Evolutionary conservation across 30 jellyfish, hydroid and myxozoan genomes (phyloP).

Genomic region (Pelagia noctiluca): DNA sequence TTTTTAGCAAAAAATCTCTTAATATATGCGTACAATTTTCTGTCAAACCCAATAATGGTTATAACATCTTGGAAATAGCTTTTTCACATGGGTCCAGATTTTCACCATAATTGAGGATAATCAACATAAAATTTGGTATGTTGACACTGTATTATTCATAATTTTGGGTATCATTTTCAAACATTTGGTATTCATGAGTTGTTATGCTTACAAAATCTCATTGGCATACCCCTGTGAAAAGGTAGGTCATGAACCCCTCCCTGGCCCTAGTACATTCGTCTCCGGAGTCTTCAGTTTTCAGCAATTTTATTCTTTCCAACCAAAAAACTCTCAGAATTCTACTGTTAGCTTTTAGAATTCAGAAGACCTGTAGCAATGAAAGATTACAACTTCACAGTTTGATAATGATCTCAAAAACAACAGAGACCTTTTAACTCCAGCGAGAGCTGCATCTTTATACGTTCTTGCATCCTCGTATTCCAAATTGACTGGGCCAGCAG

Average conservation of each 20-base stretch:
- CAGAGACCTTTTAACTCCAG: slow-evolving; percentile 77
- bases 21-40: not conserved
- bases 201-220: no score
- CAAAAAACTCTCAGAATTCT: not conserved
- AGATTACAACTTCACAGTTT: not conserved
- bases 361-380: not conserved
- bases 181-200: no score
- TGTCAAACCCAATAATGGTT: no score
- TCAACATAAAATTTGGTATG: no score
- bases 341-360: not conserved
- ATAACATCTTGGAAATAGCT: no score
- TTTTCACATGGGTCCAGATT: no score
- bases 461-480: slow-evolving; percentile 95
- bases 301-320: not conserved
- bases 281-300: not conserved
- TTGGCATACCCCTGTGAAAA: no score
- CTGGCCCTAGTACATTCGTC: not conserved
- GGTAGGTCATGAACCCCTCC: not conserved
- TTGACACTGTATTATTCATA: no score
- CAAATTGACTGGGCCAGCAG: slow-evolving; percentile 94
- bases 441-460: slow-evolving; percentile 86
- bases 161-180: no score
- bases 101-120: no score
- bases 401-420: not conserved
- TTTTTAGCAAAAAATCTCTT: no score